These are phyloP conservation scores for Pachliopta kotzebuea DNA, from an alignment of 2,888 invertebrate genomes.

Conservation along the genomic window DNA sequence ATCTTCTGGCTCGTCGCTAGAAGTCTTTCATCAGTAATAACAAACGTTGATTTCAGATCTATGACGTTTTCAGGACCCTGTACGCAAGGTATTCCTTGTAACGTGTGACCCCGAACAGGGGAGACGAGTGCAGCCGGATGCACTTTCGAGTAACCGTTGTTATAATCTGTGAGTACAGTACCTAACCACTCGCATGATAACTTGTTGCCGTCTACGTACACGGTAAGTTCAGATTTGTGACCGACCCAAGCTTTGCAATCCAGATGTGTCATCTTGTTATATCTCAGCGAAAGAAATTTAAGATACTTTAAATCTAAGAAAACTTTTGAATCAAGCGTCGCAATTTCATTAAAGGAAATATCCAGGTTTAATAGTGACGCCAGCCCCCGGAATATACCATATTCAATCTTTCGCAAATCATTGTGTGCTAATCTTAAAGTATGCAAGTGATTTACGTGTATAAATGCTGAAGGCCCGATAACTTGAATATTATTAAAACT, in stretches of 20 bases:
- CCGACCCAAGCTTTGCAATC: slow-evolving; percentile 58
- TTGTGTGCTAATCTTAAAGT: slow-evolving; percentile 58
- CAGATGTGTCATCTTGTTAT: slow-evolving; percentile 50
- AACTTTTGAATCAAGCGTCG: slow-evolving; percentile 53
- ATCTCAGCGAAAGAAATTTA: slow-evolving; percentile 47
- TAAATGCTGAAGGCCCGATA: slow-evolving; percentile 58
- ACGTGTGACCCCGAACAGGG: slow-evolving; percentile 39
- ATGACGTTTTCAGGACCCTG: slow-evolving; percentile 34
- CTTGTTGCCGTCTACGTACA: slow-evolving; percentile 61
- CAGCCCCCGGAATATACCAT: slow-evolving; percentile 59
- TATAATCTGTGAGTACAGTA: slow-evolving; percentile 51
- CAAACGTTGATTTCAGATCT: slow-evolving; percentile 18
- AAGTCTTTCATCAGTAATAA: slow-evolving; percentile 56
- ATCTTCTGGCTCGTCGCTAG: slow-evolving; percentile 60
- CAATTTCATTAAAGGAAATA: slow-evolving; percentile 50
- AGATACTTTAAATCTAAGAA: slow-evolving; percentile 59
- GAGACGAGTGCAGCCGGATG: slow-evolving; percentile 44
- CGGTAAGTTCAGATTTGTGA: slow-evolving; percentile 49
- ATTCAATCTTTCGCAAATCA: slow-evolving; percentile 47
- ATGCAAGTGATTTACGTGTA: slow-evolving; percentile 44
- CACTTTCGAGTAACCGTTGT: slow-evolving; percentile 63
- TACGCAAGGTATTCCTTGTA: slow-evolving; percentile 64
- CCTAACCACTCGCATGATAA: slow-evolving; percentile 64
- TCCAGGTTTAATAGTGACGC: slow-evolving; percentile 44
- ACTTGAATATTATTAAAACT: slow-evolving; percentile 50